Conservation (phyloP, 2,888 invertebrate genomes). For the Arrhopalites spinosus region DNA sequence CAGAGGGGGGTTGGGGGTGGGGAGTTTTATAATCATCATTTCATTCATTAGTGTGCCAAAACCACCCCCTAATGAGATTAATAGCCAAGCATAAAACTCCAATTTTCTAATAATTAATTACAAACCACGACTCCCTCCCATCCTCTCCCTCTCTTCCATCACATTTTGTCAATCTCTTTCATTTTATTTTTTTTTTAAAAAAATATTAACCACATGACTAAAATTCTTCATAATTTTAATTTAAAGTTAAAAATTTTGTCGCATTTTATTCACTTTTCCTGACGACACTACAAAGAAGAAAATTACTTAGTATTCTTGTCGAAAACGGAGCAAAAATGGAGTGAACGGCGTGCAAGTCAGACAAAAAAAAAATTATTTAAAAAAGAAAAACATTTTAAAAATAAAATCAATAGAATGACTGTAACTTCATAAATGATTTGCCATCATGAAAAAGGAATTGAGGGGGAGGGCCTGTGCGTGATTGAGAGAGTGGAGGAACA, state of each 20-base stretch:
- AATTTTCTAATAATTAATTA: conserved; percentile 39
- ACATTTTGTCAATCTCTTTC: not conserved
- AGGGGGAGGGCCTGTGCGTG: not conserved
- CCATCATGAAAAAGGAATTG: not conserved
- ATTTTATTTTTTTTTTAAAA: not conserved
- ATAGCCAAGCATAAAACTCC: conserved; percentile 39
- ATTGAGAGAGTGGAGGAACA: not conserved
- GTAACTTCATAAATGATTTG: no score
- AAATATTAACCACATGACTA: not conserved
- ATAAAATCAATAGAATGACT: no score
- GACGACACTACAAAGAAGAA: no score
- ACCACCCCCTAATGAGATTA: conserved; percentile 35
- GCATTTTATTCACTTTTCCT: no score
- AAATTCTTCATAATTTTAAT: not conserved
- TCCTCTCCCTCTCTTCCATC: not conserved
- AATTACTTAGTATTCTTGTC: no score
- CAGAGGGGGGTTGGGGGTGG: not conserved
- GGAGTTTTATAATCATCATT: not conserved
- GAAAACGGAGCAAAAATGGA: no score
- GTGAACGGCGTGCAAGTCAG: no score
- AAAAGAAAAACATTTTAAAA: no score
- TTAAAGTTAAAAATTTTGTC: not conserved
- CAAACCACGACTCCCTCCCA: not conserved
- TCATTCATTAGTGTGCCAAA: not conserved
- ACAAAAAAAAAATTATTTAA: no score